Evolutionary conservation across 2,113 vertebrate species (phyloP), one percentile per base, ranked within the genome.

Genomic region (Carlito syrichta): DNA sequence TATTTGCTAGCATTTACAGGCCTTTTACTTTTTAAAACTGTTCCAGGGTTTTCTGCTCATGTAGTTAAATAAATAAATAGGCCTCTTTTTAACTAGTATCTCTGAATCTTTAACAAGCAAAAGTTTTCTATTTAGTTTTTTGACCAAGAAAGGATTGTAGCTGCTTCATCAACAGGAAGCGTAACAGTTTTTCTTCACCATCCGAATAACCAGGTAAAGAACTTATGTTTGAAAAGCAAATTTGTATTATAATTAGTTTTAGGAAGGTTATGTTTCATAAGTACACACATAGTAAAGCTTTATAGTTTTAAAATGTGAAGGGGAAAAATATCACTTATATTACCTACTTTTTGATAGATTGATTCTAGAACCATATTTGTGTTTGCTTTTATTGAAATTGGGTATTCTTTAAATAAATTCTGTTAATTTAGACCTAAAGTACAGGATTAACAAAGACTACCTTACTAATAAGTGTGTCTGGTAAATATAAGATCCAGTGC

Each of bases 141-240:
- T 98, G 99, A 99, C 98, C 99, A 99, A 97, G 99, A 99, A 90
- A 99, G 99, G 98, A 99, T 99, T 6, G 99, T 99, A 95, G 99
- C 99, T 94, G 99, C 99, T 50, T 99, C 99, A 3, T 99, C 99
- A 77, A 99, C 99, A 45, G 99, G 99, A 97, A 98, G 98, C 43
- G 99, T 99, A 94, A 99, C 99, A 63, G 88, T 99, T 94, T 99
- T 99, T 88, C 99, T 98, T 86, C 98, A 99, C 96, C 99, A 99
- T 97, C 99, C 98, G 52, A 99, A 99, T 98, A 99, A 98, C 95
- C 99, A 99, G 98, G 99, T 99, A 98, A 96, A 85, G 77, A 89
- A 81, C 20, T 77, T 54, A 25, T 6, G 13, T 19, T 74, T 86
- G 69, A 74, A 96, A 95, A 71, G 23, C 38, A 35, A 86, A 66